phyloP scores from a whole-genome alignment of 92 coral and sea anemone species.

The Umimayanthus kanabou region DNA sequence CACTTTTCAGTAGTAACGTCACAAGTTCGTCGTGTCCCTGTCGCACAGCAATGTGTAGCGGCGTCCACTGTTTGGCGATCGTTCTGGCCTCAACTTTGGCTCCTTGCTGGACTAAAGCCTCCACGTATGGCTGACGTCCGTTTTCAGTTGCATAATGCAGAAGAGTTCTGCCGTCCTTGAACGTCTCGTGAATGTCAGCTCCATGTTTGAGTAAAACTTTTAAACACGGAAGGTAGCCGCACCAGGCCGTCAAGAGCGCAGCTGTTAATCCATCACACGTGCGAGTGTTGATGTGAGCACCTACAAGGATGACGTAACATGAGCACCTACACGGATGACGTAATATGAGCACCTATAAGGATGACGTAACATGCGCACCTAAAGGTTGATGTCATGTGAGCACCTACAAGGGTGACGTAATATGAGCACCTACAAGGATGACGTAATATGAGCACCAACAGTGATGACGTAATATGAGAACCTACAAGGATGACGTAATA shows the following conservation, averaged over 20 bases:
- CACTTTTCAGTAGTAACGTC: slow-evolving; percentile 52
- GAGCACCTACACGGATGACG: slow-evolving; percentile 31
- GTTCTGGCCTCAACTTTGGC: slow-evolving; percentile 69
- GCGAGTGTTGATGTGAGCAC: slow-evolving; percentile 74
- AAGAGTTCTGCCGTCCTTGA: slow-evolving; percentile 59
- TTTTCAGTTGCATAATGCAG: slow-evolving; percentile 67
- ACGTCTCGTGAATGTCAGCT: slow-evolving; percentile 63
- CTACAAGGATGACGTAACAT: slow-evolving; percentile 17
- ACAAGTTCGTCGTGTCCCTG: slow-evolving; percentile 62
- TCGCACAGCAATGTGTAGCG: slow-evolving; percentile 69
- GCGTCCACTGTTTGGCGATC: slow-evolving; percentile 60
- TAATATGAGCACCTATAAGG: slow-evolving; percentile 25
- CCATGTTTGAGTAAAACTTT: slow-evolving; percentile 67
- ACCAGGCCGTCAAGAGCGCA: slow-evolving; percentile 57
- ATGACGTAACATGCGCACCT: slow-evolving; percentile 13
- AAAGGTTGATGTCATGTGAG: not conserved
- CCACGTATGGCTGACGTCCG: slow-evolving; percentile 55
- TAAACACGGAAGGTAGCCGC: slow-evolving; percentile 65
- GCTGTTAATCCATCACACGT: slow-evolving; percentile 69
- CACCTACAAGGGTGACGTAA: slow-evolving; percentile 25
- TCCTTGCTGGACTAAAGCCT: slow-evolving; percentile 55
- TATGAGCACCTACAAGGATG: slow-evolving; percentile 34
- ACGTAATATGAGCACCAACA: slow-evolving; percentile 21
- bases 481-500: slow-evolving; percentile 31
- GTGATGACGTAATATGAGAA: not conserved